Percentiles rank a stretch among this genome's conserved stretches.
Evolutionary conservation across 2,888 invertebrate genomes (phyloP).

Genomic region (Nesidiocoris tenuis): DNA sequence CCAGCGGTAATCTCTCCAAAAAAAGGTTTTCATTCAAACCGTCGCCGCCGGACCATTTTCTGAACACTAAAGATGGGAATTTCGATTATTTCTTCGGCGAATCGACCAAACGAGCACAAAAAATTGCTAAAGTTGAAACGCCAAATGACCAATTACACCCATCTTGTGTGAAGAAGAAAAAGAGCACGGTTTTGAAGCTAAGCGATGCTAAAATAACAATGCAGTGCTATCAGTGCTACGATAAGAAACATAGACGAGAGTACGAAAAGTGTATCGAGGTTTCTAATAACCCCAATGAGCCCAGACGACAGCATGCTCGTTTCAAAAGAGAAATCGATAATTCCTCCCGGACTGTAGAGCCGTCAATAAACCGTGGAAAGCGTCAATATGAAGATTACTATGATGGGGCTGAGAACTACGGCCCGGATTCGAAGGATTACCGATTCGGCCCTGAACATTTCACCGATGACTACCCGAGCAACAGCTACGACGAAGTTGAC

Average conservation of each 20-base stretch:
- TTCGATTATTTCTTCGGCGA: slow-evolving; percentile 28
- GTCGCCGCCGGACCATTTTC: slow-evolving; percentile 39
- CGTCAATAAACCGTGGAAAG: slow-evolving; percentile 14
- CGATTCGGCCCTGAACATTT: slow-evolving; percentile 55
- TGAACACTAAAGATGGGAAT: slow-evolving; percentile 11
- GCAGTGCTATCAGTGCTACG: slow-evolving; percentile 69
- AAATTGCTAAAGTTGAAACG: slow-evolving; percentile 1
- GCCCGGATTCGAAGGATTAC: slow-evolving; percentile 49
- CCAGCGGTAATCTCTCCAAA: background rate
- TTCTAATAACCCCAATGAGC: slow-evolving; percentile 60
- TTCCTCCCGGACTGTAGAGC: slow-evolving; percentile 17
- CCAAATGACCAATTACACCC: slow-evolving; percentile 19
- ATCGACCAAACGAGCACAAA: slow-evolving; percentile 27
- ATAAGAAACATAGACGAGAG: slow-evolving; percentile 71
- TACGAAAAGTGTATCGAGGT: slow-evolving; percentile 81
- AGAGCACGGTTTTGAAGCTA: slow-evolving; percentile 27
- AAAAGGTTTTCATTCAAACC: slow-evolving; percentile 6
- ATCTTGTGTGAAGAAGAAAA: slow-evolving; percentile 39
- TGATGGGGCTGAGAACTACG: slow-evolving; percentile 34
- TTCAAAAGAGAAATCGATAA: slow-evolving; percentile 46
- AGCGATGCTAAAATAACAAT: slow-evolving; percentile 39
- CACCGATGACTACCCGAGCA: slow-evolving; percentile 41
- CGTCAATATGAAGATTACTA: slow-evolving; percentile 46
- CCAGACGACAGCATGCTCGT: slow-evolving; percentile 58
- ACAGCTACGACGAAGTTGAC: slow-evolving; percentile 36